These are phyloP conservation scores for Caracal caracal DNA, from an alignment of 2,113 vertebrate genomes.

Conservation along the genomic window DNA sequence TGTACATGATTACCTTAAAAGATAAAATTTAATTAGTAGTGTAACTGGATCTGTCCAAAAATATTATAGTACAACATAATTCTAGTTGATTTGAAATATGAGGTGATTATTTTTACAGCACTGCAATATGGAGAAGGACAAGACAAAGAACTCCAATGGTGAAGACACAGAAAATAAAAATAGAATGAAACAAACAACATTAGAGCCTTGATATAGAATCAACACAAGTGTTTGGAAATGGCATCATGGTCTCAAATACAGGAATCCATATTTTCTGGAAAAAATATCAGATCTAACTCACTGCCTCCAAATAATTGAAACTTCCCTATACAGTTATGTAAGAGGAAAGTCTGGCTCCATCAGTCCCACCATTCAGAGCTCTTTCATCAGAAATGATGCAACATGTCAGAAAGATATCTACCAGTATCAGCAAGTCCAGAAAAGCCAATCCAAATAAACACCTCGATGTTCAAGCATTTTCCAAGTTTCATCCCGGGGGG, in stretches of 20 bases:
- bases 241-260: not conserved
- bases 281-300: not conserved
- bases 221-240: not conserved
- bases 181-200: not conserved
- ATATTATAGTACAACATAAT: not conserved
- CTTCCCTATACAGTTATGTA: not conserved
- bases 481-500: not conserved
- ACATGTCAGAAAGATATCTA: slow-evolving; percentile 28
- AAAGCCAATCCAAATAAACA: slow-evolving; percentile 62
- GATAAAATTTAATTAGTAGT: not conserved
- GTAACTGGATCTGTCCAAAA: not conserved
- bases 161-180: not conserved
- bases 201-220: not conserved
- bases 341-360: not conserved
- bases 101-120: not conserved
- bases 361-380: not conserved
- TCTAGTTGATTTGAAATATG: not conserved
- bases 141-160: not conserved
- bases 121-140: not conserved
- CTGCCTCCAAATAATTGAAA: not conserved
- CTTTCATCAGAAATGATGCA: slow-evolving; percentile 61
- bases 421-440: not conserved
- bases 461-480: not conserved
- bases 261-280: not conserved
- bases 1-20: not conserved